Evolutionary conservation across 2,797 vertebrate genomes (phyloP).

Genomic region (Anguilla megastoma): DNA sequence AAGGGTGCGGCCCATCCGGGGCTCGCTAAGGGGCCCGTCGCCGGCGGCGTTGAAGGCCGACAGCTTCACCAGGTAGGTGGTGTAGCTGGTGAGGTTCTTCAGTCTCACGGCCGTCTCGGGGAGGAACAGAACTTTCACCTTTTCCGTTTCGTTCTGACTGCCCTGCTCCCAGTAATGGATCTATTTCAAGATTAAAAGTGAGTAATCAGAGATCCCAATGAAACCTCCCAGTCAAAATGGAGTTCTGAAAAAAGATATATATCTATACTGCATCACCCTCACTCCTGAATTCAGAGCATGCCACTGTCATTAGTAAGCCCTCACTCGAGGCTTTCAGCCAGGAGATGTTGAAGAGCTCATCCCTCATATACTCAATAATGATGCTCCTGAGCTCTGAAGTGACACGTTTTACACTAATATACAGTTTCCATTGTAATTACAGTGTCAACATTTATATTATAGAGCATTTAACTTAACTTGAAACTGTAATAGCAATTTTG

Average conservation of each 20-base stretch:
- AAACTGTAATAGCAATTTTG: not conserved
- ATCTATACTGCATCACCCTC: not conserved
- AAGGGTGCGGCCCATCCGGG: slow-evolving; percentile 78
- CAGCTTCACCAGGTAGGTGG: slow-evolving; percentile 81
- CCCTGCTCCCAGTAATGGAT: slow-evolving; percentile 90
- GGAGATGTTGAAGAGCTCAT: not conserved
- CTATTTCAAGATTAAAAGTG: slow-evolving; percentile 59
- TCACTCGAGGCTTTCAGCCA: not conserved
- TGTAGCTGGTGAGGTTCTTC: slow-evolving; percentile 91
- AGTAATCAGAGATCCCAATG: slow-evolving; percentile 24
- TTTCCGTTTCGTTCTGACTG: slow-evolving; percentile 83
- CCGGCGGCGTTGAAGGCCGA: slow-evolving; percentile 91
- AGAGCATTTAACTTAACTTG: not conserved
- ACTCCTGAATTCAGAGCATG: slow-evolving; percentile 9
- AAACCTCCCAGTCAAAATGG: not conserved
- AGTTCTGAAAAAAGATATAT: not conserved
- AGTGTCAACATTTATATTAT: not conserved
- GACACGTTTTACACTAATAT: not conserved
- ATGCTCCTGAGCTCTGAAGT: too few species aligned
- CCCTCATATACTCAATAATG: not conserved
- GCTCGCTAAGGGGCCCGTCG: slow-evolving; percentile 85
- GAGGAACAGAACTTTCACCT: slow-evolving; percentile 87
- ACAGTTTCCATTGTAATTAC: not conserved
- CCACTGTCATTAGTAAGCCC: not conserved
- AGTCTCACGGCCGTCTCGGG: slow-evolving; percentile 80